These are phyloP conservation scores for Uropsilus gracilis DNA, from an alignment of 2,113 vertebrate species.

Conservation along the genomic window DNA sequence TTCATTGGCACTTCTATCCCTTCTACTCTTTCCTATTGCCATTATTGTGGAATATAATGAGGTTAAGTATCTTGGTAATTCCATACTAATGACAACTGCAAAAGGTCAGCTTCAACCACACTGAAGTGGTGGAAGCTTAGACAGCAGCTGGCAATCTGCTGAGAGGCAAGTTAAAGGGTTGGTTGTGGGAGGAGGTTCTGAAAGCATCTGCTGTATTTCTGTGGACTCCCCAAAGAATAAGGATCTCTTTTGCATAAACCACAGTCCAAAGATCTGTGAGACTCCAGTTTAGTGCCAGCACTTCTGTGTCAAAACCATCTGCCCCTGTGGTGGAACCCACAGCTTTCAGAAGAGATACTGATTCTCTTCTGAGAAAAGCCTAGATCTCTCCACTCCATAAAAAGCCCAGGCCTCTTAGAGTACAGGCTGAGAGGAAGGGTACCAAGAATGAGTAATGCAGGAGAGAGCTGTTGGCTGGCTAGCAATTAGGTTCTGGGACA, in stretches of 20 bases:
- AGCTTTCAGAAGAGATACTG: background rate
- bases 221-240: background rate
- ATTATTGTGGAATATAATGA: background rate
- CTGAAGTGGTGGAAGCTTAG: background rate
- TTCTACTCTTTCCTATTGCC: background rate
- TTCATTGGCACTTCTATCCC: background rate
- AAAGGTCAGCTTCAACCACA: background rate
- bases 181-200: rapidly evolving
- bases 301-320: background rate
- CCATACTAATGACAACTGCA: too few species aligned
- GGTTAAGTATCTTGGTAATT: background rate
- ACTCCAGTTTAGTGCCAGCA: background rate
- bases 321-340: background rate
- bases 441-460: background rate
- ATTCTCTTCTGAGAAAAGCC: background rate
- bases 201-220: background rate
- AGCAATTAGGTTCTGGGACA: background rate
- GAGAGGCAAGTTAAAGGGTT: background rate
- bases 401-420: background rate
- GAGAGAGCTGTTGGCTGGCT: background rate
- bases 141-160: background rate
- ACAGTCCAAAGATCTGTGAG: background rate
- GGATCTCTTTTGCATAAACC: background rate
- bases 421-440: background rate
- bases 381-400: background rate